phyloP scores from a whole-genome alignment of 1,140 invertebrate species.

The Cylas formicarius region DNA sequence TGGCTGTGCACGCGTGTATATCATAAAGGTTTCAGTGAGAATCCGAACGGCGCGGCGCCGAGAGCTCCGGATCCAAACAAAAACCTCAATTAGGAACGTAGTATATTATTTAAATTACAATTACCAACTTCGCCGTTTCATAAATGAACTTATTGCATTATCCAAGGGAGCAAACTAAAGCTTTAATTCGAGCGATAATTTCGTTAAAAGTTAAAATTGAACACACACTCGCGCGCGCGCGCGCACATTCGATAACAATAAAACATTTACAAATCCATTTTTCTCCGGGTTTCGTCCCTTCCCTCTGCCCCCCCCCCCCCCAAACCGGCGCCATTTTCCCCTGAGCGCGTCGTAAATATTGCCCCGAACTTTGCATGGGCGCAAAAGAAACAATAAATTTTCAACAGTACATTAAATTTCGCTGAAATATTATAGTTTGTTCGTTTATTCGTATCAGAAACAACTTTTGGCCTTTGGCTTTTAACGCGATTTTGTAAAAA shows the following conservation, averaged over 20 bases:
- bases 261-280: constrained; percentile 37
- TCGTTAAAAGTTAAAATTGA: constrained; percentile 38
- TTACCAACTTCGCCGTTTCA: constrained; percentile 36
- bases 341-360: no score
- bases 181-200: constrained; percentile 37
- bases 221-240: constrained; percentile 19
- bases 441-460: no score
- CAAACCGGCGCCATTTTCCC: no score
- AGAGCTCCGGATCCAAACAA: constrained; percentile 5
- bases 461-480: no score
- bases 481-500: no score
- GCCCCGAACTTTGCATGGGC: constrained; percentile 16
- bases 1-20: no score
- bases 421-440: no score
- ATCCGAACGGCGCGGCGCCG: no score
- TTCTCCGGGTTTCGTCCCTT: constrained; percentile 29
- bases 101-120: constrained; percentile 40
- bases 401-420: no score
- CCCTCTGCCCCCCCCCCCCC: no score
- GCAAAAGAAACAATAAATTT: no score
- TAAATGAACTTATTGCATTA: constrained; percentile 38
- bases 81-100: constrained; percentile 35
- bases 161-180: constrained; percentile 29
- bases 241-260: constrained; percentile 38
- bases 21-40: no score